phyloP scores from a whole-genome alignment of 2,113 vertebrate genomes.

The Podilymbus podiceps region DNA sequence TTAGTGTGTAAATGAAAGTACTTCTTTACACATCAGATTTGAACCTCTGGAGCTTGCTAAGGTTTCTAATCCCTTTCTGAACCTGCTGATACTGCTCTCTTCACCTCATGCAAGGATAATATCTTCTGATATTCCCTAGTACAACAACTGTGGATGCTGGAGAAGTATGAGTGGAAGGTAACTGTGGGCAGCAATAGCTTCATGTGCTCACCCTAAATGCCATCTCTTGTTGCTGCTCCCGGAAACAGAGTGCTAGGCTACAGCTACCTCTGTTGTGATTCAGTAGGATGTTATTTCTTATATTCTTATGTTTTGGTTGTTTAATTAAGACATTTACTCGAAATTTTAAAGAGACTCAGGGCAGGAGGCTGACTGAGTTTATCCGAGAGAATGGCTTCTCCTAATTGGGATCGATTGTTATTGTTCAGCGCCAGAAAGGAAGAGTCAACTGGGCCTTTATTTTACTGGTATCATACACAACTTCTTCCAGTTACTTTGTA shows the following conservation, averaged over 20 bases:
- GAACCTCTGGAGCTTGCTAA: neutral
- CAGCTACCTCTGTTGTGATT: neutral
- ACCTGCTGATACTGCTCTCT: too few species aligned
- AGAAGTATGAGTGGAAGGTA: neutral
- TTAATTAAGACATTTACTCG: conserved; percentile 44
- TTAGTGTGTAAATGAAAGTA: neutral
- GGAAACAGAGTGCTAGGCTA: neutral
- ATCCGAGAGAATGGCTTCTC: conserved; percentile 71
- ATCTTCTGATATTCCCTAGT: neutral
- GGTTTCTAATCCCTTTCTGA: too few species aligned
- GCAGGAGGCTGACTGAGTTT: conserved; percentile 74
- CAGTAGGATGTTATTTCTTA: neutral
- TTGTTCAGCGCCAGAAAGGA: neutral
- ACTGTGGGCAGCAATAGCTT: neutral
- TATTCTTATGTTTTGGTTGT: conserved; percentile 69
- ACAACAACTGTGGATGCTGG: neutral
- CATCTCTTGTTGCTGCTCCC: neutral
- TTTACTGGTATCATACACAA: neutral
- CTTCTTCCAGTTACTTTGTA: neutral
- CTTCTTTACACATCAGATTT: neutral
- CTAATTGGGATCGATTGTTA: conserved; percentile 36
- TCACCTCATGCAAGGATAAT: too few species aligned
- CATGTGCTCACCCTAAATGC: neutral
- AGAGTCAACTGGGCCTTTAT: neutral
- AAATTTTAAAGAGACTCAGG: conserved; percentile 51